Evolutionary conservation across 2,888 invertebrate species (phyloP).

Genomic region (Lottia scabra): DNA sequence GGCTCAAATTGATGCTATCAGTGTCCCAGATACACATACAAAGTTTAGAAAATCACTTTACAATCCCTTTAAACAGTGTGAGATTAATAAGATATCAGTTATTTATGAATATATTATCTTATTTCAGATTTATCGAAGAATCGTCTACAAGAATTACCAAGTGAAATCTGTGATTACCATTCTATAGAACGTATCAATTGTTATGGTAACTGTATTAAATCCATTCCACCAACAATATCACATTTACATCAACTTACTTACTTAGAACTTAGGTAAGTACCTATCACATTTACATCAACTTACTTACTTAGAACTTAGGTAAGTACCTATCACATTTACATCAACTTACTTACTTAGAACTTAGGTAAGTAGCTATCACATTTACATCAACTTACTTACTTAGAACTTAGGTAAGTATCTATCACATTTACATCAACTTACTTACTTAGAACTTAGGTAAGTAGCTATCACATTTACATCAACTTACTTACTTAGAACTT

Average conservation of each 20-base stretch:
- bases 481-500: too few species aligned
- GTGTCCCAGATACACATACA: too few species aligned
- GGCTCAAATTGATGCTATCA: too few species aligned
- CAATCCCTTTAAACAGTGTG: too few species aligned
- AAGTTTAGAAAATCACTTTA: too few species aligned
- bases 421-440: too few species aligned
- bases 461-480: too few species aligned
- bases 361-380: background rate
- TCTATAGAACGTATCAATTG: conserved; percentile 89
- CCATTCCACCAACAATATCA: conserved; percentile 86
- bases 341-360: background rate
- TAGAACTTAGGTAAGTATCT: too few species aligned
- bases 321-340: background rate
- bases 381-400: background rate
- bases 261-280: conserved; percentile 84
- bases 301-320: background rate
- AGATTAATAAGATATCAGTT: too few species aligned
- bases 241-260: conserved; percentile 87
- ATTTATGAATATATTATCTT: conserved; percentile 38
- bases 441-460: too few species aligned
- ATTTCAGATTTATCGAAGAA: conserved; percentile 86
- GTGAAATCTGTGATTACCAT: conserved; percentile 87
- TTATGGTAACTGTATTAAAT: conserved; percentile 91
- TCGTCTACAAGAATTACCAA: conserved; percentile 89
- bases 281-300: background rate